Conservation (phyloP, 2,797 vertebrate genomes). For the Trachurus trachurus region DNA sequence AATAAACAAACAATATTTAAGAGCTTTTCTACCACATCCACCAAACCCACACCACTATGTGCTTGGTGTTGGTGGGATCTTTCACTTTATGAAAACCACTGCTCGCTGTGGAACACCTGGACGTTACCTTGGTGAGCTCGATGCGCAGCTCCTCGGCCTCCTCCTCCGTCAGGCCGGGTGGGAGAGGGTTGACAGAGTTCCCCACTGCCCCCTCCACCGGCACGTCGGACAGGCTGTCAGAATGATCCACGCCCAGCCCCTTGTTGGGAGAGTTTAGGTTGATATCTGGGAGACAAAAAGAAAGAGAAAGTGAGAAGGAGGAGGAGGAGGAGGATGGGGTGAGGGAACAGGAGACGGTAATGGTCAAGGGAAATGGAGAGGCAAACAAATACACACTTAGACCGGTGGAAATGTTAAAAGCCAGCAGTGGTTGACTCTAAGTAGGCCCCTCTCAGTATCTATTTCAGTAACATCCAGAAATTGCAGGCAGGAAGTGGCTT, state of each 20-base stretch:
- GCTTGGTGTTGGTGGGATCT: no score
- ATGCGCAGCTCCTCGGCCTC: constrained; percentile 92
- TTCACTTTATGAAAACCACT: not conserved
- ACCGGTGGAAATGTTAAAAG: constrained; percentile 18
- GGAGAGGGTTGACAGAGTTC: constrained; percentile 68
- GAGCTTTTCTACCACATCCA: no score
- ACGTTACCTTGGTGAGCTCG: constrained; percentile 91
- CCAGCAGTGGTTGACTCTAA: constrained; percentile 21
- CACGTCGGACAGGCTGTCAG: constrained; percentile 87
- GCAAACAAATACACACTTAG: constrained; percentile 3
- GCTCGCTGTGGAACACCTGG: not conserved
- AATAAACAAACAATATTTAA: no score
- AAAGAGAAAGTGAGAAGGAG: not conserved
- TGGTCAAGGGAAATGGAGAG: not conserved
- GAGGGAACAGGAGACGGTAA: not conserved
- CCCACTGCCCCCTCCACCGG: constrained; percentile 85
- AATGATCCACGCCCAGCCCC: constrained; percentile 85
- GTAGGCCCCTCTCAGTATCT: constrained; percentile 17
- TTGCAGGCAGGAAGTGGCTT: not conserved
- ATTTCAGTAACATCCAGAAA: constrained; percentile 23
- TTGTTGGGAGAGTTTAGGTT: constrained; percentile 99
- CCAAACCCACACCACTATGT: not conserved
- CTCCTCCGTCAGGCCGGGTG: constrained; percentile 89
- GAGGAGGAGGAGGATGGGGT: not conserved
- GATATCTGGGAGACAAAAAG: constrained; percentile 88